A percentile compares a stretch with the other conserved stretches of the same genome.
phyloP scores from a whole-genome alignment of 2,888 invertebrate species.

The Apamea crenata region DNA sequence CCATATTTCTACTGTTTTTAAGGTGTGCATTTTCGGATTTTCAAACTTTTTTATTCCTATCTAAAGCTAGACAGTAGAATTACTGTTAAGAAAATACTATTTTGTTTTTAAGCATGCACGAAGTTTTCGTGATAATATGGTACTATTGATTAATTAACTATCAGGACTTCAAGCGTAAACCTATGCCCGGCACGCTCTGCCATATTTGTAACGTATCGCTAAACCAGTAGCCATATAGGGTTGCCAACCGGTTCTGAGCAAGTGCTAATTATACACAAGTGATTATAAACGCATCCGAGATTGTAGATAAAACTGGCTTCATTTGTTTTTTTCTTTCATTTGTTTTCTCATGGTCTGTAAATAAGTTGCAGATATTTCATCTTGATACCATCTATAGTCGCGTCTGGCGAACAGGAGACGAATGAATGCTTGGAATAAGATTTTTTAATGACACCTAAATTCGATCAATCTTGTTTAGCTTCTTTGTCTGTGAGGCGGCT shows the following conservation, averaged over 20 bases:
- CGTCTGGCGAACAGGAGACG: background rate
- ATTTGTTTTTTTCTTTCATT: constrained; percentile 26
- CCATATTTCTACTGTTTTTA: too few species aligned
- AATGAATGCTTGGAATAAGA: constrained; percentile 27
- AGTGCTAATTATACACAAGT: constrained; percentile 39
- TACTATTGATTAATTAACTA: constrained; percentile 29
- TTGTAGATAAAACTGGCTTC: constrained; percentile 37
- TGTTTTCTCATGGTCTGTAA: constrained; percentile 34
- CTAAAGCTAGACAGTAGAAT: background rate
- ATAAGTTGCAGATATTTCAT: constrained; percentile 33
- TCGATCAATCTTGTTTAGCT: constrained; percentile 39
- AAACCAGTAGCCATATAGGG: constrained; percentile 42
- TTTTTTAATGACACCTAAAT: constrained; percentile 16
- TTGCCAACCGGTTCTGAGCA: constrained; percentile 38
- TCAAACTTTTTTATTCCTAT: background rate
- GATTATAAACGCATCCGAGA: constrained; percentile 43
- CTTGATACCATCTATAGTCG: constrained; percentile 28
- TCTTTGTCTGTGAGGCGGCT: background rate
- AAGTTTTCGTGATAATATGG: constrained; percentile 25
- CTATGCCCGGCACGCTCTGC: background rate
- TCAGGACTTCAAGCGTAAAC: constrained; percentile 12
- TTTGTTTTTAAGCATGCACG: too few species aligned
- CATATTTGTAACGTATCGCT: constrained; percentile 44
- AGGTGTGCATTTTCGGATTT: background rate
- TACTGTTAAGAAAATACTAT: background rate